Conservation (phyloP, 2,888 invertebrate species). For the Ichneumoninae sp. region DNA sequence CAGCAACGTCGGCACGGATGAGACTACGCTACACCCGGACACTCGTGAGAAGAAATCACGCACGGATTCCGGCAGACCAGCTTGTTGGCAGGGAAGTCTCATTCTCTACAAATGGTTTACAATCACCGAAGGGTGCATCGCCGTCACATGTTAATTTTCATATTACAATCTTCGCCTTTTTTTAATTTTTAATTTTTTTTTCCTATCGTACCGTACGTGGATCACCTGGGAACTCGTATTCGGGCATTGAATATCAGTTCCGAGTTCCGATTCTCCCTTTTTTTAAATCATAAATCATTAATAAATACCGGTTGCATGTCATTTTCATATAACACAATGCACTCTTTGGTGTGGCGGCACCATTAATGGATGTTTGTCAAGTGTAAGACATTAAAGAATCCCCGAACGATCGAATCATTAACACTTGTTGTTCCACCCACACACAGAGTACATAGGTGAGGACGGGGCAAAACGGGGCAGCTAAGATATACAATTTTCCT, state of each 20-base stretch:
- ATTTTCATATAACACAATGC: conserved; percentile 71
- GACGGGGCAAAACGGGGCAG: not conserved
- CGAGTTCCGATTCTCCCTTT: not conserved
- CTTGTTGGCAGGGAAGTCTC: conserved; percentile 84
- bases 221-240: not conserved
- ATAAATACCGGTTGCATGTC: not conserved
- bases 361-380: conserved; percentile 81
- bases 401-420: conserved; percentile 56
- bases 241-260: conserved; percentile 10
- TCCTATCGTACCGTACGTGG: not conserved
- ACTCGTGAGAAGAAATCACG: conserved; percentile 80
- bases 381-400: conserved; percentile 73
- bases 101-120: conserved; percentile 84
- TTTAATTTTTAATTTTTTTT: conserved; percentile 18
- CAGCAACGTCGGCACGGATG: conserved; percentile 81
- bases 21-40: conserved; percentile 79
- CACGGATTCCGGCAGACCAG: conserved; percentile 84
- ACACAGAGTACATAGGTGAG: conserved; percentile 23
- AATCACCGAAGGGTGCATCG: conserved; percentile 83
- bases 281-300: not conserved
- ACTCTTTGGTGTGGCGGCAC: conserved; percentile 82
- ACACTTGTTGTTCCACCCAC: conserved; percentile 24
- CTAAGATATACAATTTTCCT: not conserved
- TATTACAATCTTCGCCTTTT: not conserved
- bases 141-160: conserved; percentile 52